Percentiles rank a stretch among this genome's conserved stretches.
These are phyloP conservation scores for Polydrusus pterygomalis DNA, from an alignment of 2,888 invertebrate genomes.

Conservation along the genomic window DNA sequence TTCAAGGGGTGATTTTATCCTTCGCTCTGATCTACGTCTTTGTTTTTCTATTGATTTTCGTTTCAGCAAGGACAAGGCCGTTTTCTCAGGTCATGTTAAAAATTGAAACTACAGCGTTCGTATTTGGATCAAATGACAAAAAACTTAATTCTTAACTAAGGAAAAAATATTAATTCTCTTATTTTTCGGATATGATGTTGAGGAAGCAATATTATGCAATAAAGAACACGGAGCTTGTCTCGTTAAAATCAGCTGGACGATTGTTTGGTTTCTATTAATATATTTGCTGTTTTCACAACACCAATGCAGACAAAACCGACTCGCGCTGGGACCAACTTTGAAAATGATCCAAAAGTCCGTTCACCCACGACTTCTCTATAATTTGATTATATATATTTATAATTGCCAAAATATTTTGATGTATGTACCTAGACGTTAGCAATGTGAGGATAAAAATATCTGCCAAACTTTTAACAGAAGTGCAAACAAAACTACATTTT, in stretches of 20 bases:
- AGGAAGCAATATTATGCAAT: not conserved
- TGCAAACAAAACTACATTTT: too few relatives aligned
- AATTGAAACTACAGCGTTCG: not conserved
- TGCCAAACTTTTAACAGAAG: too few relatives aligned
- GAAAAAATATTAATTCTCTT: too few relatives aligned
- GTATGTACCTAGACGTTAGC: not conserved
- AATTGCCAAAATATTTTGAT: slow-evolving; percentile 19
- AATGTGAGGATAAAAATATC: not conserved
- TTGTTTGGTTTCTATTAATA: slow-evolving; percentile 19
- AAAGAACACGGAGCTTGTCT: not conserved
- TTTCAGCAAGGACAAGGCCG: slow-evolving; percentile 38
- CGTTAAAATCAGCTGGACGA: slow-evolving; percentile 8
- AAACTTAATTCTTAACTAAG: too few relatives aligned
- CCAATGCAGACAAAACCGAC: not conserved
- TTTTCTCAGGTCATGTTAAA: slow-evolving; percentile 31
- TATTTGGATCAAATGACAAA: not conserved
- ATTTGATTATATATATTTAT: not conserved
- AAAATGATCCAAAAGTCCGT: slow-evolving; percentile 11
- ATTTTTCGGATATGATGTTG: too few relatives aligned
- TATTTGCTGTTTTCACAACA: not conserved
- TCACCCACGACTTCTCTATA: not conserved
- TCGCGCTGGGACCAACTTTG: not conserved
- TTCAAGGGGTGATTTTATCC: slow-evolving; percentile 22
- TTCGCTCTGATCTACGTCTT: slow-evolving; percentile 18
- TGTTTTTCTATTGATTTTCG: slow-evolving; percentile 45